phyloP scores from a whole-genome alignment of 1,140 invertebrate genomes.

The Diorhabda sublineata region DNA sequence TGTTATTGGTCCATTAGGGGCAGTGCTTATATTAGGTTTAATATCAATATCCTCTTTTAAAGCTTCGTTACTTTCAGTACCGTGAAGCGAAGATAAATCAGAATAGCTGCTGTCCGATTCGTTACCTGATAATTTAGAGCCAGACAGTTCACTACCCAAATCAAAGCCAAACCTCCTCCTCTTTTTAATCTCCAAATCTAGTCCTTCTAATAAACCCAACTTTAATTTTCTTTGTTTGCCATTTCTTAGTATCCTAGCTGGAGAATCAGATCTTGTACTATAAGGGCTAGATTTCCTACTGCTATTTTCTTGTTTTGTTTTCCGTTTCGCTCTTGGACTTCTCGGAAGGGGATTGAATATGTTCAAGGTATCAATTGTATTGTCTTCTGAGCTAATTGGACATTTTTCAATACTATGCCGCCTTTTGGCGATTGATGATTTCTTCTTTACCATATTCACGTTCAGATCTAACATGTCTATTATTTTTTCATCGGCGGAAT shows the following conservation, averaged over 20 bases:
- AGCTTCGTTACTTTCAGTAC: constrained; percentile 48
- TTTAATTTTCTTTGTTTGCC: constrained; percentile 59
- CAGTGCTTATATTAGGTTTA: constrained; percentile 9
- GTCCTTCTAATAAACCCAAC: constrained; percentile 48
- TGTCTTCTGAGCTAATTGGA: constrained; percentile 29
- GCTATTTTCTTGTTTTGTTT: constrained; percentile 37
- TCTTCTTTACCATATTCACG: constrained; percentile 36
- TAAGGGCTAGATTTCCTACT: constrained; percentile 53
- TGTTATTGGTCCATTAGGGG: constrained; percentile 19
- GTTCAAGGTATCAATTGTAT: constrained; percentile 21
- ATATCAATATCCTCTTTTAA: constrained; percentile 34
- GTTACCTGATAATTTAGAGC: constrained; percentile 53
- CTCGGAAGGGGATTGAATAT: constrained; percentile 35
- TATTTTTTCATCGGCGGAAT: constrained; percentile 34
- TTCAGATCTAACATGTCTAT: constrained; percentile 45
- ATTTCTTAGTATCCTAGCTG: constrained; percentile 57
- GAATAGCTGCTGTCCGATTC: constrained; percentile 60
- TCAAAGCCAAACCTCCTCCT: constrained; percentile 56
- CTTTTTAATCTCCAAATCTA: constrained; percentile 53
- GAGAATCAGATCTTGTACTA: constrained; percentile 53
- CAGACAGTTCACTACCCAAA: constrained; percentile 52
- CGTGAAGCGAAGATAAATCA: constrained; percentile 48
- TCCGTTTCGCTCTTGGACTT: constrained; percentile 33
- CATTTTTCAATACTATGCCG: constrained; percentile 46
- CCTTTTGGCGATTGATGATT: constrained; percentile 32